Evolutionary conservation across 2,113 vertebrate species (phyloP).

Genomic region (Corydoras maculifer): DNA sequence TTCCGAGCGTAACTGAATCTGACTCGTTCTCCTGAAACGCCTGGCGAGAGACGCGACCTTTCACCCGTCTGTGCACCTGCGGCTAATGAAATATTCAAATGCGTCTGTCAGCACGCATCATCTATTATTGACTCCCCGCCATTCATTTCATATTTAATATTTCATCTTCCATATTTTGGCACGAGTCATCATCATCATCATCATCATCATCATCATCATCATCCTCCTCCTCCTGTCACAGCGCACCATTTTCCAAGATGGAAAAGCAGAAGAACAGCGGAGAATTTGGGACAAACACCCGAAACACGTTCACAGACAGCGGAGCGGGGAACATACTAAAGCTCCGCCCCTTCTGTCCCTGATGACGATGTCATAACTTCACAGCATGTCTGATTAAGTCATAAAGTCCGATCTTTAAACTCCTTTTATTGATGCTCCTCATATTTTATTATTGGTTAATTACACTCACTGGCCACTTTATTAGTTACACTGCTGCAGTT

Average conservation of each 20-base stretch:
- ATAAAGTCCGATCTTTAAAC: too few relatives aligned
- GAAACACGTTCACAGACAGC: neutral
- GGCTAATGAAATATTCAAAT: conserved; percentile 44
- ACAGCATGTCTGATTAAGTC: too few relatives aligned
- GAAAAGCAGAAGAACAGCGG: neutral
- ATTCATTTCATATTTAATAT: conserved; percentile 30
- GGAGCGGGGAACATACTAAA: too few relatives aligned
- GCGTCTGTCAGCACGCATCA: conserved; percentile 1
- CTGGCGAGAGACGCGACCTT: conserved; percentile 19
- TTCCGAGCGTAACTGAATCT: conserved; percentile 29
- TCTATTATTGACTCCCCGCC: conserved; percentile 39
- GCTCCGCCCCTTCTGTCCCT: too few relatives aligned
- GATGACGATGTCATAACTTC: too few relatives aligned
- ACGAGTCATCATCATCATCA: neutral
- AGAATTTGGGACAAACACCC: too few relatives aligned
- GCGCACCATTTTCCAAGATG: neutral
- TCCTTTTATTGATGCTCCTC: too few relatives aligned
- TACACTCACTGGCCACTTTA: too few relatives aligned
- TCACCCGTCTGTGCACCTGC: conserved; percentile 37
- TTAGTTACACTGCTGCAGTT: too few relatives aligned
- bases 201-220: neutral
- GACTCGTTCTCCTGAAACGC: neutral
- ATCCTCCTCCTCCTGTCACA: neutral
- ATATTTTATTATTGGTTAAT: too few relatives aligned
- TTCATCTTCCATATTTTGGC: conserved; percentile 25